These are phyloP conservation scores for Thecocarcelia acutangulata DNA, from an alignment of 2,888 invertebrate species.

Conservation along the genomic window DNA sequence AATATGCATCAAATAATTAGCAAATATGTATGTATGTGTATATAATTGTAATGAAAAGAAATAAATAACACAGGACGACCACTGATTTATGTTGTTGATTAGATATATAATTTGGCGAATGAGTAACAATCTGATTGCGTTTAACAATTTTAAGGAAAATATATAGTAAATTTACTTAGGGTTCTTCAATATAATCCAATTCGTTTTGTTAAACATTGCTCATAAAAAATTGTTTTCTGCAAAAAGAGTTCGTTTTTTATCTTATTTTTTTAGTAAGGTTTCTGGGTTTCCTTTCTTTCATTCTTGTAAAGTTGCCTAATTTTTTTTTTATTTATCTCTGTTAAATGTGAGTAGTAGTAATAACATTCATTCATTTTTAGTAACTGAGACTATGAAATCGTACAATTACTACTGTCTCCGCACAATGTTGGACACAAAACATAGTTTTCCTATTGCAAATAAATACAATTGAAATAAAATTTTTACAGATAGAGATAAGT, in stretches of 20 bases:
- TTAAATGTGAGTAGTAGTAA: constrained; percentile 52
- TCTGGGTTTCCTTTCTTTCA: constrained; percentile 30
- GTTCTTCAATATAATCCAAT: constrained; percentile 60
- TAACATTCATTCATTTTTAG: constrained; percentile 50
- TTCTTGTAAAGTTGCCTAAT: constrained; percentile 62
- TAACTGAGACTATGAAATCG: constrained; percentile 73
- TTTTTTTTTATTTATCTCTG: constrained; percentile 24
- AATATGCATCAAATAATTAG: constrained; percentile 7
- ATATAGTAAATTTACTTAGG: constrained; percentile 52
- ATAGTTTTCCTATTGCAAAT: constrained; percentile 77
- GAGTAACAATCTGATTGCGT: constrained; percentile 21
- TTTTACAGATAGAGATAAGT: constrained; percentile 40
- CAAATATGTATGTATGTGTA: not conserved
- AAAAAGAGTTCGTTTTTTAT: constrained; percentile 9
- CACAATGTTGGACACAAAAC: constrained; percentile 78
- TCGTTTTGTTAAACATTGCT: constrained; percentile 43
- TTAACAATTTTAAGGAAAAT: constrained; percentile 45
- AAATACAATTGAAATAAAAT: constrained; percentile 69
- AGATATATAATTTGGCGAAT: constrained; percentile 33
- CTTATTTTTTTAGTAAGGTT: constrained; percentile 29
- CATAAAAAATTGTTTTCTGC: constrained; percentile 34
- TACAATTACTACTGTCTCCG: constrained; percentile 76
- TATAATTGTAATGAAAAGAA: constrained; percentile 7
- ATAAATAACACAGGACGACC: constrained; percentile 37
- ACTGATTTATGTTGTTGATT: constrained; percentile 25